Base-by-base conservation (phyloP, 2,888 invertebrate genomes). In the Cataglyphis albicans region DNA sequence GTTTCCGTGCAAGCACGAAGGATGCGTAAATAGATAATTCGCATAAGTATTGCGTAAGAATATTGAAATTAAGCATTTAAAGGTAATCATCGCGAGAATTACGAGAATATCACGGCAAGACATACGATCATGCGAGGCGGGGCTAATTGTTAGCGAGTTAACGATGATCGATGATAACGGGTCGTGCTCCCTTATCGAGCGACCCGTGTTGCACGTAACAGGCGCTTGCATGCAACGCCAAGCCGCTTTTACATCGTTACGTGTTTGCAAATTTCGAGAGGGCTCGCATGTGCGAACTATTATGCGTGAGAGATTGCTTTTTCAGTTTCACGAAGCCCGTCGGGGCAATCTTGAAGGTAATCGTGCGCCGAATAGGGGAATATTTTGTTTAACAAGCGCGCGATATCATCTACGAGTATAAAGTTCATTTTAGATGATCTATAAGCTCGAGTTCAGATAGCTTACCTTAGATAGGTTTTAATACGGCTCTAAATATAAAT, bases 91-190 rank as follows among this genome's bases (percentile, higher is more conserved):
- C 52, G 72, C 15, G 67, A n/a, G 48, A 63, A 81, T 65, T 67
- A 83, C 70, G 44, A 57, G 41, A n/a, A 68, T 84, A 84, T 83
- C 73, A 65, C 63, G 57, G 48, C 78, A 55, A 73, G 85, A 75
- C 44, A 65, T 73, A 82, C 76, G 59, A 82, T 85, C 87, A 61
- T 76, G 83, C 65, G 76, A 15, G 61, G 41, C 52, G 72, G 68
- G 57, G 68, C 87, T 89, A 89, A 89, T 90, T 90, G 88, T 89
- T 75, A 86, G 78, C 83, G 84, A 88, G 88, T 90, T 90, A 90
- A 90, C 89, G 89, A 90, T 90, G 90, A 90, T 90, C 90, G 88
- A 90, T 86, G 90, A 90, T 90, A 90, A 87, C 90, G 83, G 82
- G 84, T 73, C 85, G 90, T 73, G 87, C 78, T 85, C 74, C 83